phyloP scores from a whole-genome alignment of 1,140 invertebrate species.

The Lineus longissimus region DNA sequence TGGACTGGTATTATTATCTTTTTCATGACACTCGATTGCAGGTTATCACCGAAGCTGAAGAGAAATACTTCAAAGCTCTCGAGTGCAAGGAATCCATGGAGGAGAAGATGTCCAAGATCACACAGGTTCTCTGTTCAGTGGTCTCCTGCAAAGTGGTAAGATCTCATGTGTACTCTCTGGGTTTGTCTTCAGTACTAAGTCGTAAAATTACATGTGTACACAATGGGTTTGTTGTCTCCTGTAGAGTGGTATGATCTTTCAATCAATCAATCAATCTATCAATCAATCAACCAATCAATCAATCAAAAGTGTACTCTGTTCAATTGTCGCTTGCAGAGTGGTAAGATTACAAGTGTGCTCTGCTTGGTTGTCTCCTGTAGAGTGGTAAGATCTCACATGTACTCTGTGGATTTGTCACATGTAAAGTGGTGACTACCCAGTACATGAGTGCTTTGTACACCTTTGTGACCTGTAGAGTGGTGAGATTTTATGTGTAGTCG shows the following conservation, averaged over 20 bases:
- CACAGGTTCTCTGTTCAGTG: slow-evolving; percentile 79
- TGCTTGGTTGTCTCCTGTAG: slow-evolving; percentile 82
- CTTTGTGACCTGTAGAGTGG: too few relatives aligned
- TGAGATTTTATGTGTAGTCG: too few relatives aligned
- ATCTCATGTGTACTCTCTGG: not conserved
- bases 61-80: slow-evolving; percentile 82
- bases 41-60: slow-evolving; percentile 70
- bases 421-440: not conserved
- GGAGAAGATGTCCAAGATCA: slow-evolving; percentile 84
- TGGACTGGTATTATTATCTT: too few relatives aligned
- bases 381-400: slow-evolving; percentile 52
- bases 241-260: too few relatives aligned
- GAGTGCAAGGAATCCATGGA: slow-evolving; percentile 88
- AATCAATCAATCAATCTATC: too few relatives aligned
- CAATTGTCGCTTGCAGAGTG: too few relatives aligned
- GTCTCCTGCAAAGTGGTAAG: slow-evolving; percentile 71
- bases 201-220: too few relatives aligned
- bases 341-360: slow-evolving; percentile 73
- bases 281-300: too few relatives aligned
- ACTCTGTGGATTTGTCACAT: not conserved
- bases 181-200: too few relatives aligned
- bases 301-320: too few relatives aligned
- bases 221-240: too few relatives aligned
- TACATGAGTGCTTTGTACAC: too few relatives aligned
- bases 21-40: slow-evolving; percentile 51